A percentile compares a stretch with the other conserved stretches of the same genome.
These are phyloP conservation scores for Cremastobaeus sp. DNA, from an alignment of 2,888 invertebrate genomes.

Conservation along the genomic window DNA sequence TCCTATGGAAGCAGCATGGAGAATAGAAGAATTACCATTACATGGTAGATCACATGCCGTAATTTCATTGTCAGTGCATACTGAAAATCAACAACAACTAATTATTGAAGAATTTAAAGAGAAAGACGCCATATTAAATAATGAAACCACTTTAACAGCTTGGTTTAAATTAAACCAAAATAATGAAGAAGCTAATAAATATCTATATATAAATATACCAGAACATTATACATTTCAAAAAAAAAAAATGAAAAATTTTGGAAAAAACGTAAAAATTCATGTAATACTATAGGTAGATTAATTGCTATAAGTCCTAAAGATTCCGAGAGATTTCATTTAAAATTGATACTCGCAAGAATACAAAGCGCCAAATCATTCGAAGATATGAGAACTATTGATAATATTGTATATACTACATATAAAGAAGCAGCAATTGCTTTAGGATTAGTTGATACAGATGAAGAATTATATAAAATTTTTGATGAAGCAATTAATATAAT, in stretches of 20 bases:
- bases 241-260: neutral
- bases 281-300: neutral
- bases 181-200: neutral
- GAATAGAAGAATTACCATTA: too few relatives aligned
- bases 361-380: neutral
- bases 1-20: too few relatives aligned
- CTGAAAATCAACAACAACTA: too few relatives aligned
- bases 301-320: neutral
- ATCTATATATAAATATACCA: neutral
- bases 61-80: too few relatives aligned
- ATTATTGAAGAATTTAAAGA: too few relatives aligned
- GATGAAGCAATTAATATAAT: neutral
- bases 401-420: neutral
- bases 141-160: too few relatives aligned
- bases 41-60: too few relatives aligned
- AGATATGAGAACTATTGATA: neutral
- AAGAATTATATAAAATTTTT: conserved; percentile 1
- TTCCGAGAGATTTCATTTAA: neutral
- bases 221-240: neutral
- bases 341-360: too few relatives aligned
- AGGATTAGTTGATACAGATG: neutral
- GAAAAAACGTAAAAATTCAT: neutral
- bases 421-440: conserved; percentile 12
- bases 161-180: neutral
- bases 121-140: too few relatives aligned